Conservation (phyloP, 2,113 vertebrate genomes). For the Hemicordylus capensis region DNA sequence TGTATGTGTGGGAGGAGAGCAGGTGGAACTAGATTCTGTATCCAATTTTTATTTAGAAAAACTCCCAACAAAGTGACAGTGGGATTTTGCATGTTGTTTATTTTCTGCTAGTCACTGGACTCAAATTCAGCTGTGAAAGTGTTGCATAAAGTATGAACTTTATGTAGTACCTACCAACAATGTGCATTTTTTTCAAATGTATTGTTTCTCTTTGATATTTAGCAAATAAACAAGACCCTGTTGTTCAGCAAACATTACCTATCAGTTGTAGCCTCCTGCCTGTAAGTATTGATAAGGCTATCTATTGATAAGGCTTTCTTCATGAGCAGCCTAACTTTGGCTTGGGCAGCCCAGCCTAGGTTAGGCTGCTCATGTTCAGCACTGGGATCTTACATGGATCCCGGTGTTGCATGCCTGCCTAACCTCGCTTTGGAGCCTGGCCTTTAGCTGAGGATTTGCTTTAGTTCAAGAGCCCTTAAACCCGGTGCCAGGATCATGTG, state of each 20-base stretch:
- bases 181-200: not conserved
- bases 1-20: not conserved
- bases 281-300: not conserved
- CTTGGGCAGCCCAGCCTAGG: too few species aligned
- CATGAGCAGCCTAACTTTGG: too few species aligned
- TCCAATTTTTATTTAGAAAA: not conserved
- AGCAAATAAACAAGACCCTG: not conserved
- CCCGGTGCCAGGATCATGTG: too few species aligned
- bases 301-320: too few species aligned
- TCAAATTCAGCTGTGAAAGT: not conserved
- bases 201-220: not conserved
- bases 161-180: not conserved
- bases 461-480: too few species aligned
- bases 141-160: not conserved
- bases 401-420: too few species aligned
- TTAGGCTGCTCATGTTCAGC: too few species aligned
- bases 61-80: not conserved
- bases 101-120: not conserved
- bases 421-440: too few species aligned
- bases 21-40: not conserved
- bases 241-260: not conserved
- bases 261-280: not conserved
- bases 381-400: too few species aligned
- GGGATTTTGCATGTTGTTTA: not conserved
- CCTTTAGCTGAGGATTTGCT: too few species aligned